phyloP scores from a whole-genome alignment of 2,888 invertebrate genomes.

The Portevinia maculata region DNA sequence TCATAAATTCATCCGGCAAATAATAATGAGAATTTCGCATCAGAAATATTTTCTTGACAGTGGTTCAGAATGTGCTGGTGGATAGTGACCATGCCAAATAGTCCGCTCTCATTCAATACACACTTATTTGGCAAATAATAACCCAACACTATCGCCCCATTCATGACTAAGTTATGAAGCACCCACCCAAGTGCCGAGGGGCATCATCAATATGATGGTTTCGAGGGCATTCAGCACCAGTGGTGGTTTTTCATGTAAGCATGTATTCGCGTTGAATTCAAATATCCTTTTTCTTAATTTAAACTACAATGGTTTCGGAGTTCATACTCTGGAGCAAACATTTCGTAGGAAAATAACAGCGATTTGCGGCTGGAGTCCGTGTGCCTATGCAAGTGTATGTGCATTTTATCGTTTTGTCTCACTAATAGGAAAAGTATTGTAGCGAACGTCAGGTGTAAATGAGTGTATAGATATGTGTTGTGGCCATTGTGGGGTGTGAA shows the following conservation, averaged over 20 bases:
- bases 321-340: slow-evolving; percentile 49
- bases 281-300: slow-evolving; percentile 70
- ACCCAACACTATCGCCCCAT: slow-evolving; percentile 63
- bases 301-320: slow-evolving; percentile 56
- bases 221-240: slow-evolving; percentile 18
- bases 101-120: slow-evolving; percentile 30
- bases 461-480: slow-evolving; percentile 28
- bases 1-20: slow-evolving; percentile 51
- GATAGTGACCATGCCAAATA: background rate
- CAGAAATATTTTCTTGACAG: slow-evolving; percentile 19
- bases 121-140: slow-evolving; percentile 67
- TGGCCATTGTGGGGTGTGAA: slow-evolving; percentile 11
- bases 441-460: slow-evolving; percentile 44
- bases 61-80: background rate
- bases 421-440: slow-evolving; percentile 20
- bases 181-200: slow-evolving; percentile 57
- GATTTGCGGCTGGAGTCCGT: slow-evolving; percentile 28
- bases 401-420: slow-evolving; percentile 1
- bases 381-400: background rate
- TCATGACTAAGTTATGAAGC: slow-evolving; percentile 67
- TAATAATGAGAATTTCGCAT: slow-evolving; percentile 52
- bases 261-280: slow-evolving; percentile 49
- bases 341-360: slow-evolving; percentile 50
- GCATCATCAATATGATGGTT: slow-evolving; percentile 60
- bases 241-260: slow-evolving; percentile 31